Conservation (phyloP, 2,113 vertebrate genomes). For the Scatophagus argus region DNA sequence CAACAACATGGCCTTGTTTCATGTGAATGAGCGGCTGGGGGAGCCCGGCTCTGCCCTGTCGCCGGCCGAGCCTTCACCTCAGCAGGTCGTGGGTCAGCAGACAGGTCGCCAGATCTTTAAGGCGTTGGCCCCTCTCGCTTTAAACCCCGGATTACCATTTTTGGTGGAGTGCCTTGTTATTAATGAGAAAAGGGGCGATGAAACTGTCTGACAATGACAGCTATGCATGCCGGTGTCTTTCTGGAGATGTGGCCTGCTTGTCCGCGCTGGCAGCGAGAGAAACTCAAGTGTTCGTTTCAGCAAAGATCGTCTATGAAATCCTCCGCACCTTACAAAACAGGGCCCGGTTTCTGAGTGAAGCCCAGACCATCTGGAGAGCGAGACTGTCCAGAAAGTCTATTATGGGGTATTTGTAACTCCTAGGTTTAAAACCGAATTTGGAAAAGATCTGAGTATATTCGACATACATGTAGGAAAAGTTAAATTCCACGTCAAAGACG, state of each 20-base stretch:
- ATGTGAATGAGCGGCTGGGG: slow-evolving; percentile 82
- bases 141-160: slow-evolving; percentile 84
- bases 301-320: slow-evolving; percentile 7
- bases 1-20: slow-evolving; percentile 85
- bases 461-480: slow-evolving; percentile 10
- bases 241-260: slow-evolving; percentile 3
- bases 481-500: not conserved
- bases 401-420: slow-evolving; percentile 1
- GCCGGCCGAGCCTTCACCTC: slow-evolving; percentile 78
- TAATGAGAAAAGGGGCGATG: slow-evolving; percentile 76
- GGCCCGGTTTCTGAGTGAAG: slow-evolving; percentile 19
- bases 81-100: slow-evolving; percentile 81
- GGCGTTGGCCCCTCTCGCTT: slow-evolving; percentile 80
- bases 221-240: slow-evolving; percentile 28
- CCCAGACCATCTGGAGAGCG: not conserved
- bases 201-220: slow-evolving; percentile 74
- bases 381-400: slow-evolving; percentile 5
- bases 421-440: not conserved
- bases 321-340: slow-evolving; percentile 5
- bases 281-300: slow-evolving; percentile 27
- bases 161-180: slow-evolving; percentile 81
- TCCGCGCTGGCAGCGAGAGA: slow-evolving; percentile 6
- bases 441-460: not conserved
- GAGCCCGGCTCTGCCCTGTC: slow-evolving; percentile 72
- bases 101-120: slow-evolving; percentile 80